phyloP scores from a whole-genome alignment of 2,888 invertebrate species.

The Zygothrica quintamaculata region DNA sequence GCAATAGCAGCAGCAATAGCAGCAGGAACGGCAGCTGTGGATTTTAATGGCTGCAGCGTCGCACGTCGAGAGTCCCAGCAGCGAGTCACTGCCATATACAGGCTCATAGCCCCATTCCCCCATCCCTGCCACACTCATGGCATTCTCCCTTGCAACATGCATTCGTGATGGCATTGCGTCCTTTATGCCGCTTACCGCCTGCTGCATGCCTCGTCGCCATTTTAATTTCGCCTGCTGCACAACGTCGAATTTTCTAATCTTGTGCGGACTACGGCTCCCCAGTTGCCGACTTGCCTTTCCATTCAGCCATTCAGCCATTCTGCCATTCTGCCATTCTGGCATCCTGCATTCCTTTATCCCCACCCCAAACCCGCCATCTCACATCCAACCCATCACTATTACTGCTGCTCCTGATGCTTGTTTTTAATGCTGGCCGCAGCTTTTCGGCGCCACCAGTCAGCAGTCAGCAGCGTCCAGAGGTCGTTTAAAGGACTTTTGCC shows the following conservation, averaged over 20 bases:
- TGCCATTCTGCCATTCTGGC: constrained; percentile 9
- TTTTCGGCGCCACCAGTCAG: constrained; percentile 63
- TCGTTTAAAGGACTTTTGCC: constrained; percentile 82
- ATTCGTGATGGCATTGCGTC: constrained; percentile 67
- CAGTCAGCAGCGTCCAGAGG: constrained; percentile 68
- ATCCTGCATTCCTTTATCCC: constrained; percentile 5
- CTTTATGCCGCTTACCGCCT: constrained; percentile 20
- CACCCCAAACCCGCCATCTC: background rate
- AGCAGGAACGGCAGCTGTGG: constrained; percentile 57
- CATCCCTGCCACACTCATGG: constrained; percentile 25
- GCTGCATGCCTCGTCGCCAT: constrained; percentile 62
- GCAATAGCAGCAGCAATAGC: background rate
- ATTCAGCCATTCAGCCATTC: constrained; percentile 16
- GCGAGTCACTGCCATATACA: constrained; percentile 46
- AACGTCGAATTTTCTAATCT: constrained; percentile 81
- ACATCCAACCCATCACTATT: constrained; percentile 16
- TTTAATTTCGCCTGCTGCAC: constrained; percentile 80
- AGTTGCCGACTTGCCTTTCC: constrained; percentile 66
- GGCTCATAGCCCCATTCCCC: constrained; percentile 5
- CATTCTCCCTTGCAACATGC: constrained; percentile 60
- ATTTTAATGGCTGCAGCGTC: constrained; percentile 77
- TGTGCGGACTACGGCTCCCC: constrained; percentile 80
- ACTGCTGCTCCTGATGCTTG: constrained; percentile 39
- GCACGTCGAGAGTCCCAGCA: constrained; percentile 75
- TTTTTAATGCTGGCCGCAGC: constrained; percentile 67